phyloP scores from a whole-genome alignment of 2,888 invertebrate genomes.

The Beris morrisii region DNA sequence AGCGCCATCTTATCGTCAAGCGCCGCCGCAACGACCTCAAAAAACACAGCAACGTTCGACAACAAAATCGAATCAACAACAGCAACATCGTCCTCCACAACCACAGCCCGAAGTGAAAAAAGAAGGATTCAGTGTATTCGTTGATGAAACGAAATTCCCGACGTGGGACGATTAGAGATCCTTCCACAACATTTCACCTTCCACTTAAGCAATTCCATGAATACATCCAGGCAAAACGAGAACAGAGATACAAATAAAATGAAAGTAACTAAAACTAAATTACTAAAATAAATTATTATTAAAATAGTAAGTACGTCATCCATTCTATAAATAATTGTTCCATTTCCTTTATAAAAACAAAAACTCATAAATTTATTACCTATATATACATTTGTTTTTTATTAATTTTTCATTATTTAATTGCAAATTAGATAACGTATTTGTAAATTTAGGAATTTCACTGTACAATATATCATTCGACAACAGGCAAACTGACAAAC shows the following conservation, averaged over 20 bases:
- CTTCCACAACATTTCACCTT: background rate
- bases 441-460: too few species aligned
- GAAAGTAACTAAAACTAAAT: too few species aligned
- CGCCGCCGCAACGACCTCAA: constrained; percentile 37
- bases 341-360: too few species aligned
- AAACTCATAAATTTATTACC: too few species aligned
- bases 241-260: background rate
- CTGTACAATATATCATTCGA: too few species aligned
- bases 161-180: constrained; percentile 66
- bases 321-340: too few species aligned
- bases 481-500: too few species aligned
- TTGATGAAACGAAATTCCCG: constrained; percentile 64
- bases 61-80: constrained; percentile 36
- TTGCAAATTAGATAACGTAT: too few species aligned
- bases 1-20: constrained; percentile 38
- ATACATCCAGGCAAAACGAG: background rate
- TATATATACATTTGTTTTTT: too few species aligned
- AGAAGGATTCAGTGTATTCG: constrained; percentile 58
- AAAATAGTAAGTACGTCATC: too few species aligned
- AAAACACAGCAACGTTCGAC: constrained; percentile 38
- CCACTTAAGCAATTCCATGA: constrained; percentile 20
- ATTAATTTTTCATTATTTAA: too few species aligned
- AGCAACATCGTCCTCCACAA: constrained; percentile 42
- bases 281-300: too few species aligned
- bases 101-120: constrained; percentile 43